These are phyloP conservation scores for Drosophila busckii DNA, from an alignment of 1,140 invertebrate genomes.

Conservation along the genomic window DNA sequence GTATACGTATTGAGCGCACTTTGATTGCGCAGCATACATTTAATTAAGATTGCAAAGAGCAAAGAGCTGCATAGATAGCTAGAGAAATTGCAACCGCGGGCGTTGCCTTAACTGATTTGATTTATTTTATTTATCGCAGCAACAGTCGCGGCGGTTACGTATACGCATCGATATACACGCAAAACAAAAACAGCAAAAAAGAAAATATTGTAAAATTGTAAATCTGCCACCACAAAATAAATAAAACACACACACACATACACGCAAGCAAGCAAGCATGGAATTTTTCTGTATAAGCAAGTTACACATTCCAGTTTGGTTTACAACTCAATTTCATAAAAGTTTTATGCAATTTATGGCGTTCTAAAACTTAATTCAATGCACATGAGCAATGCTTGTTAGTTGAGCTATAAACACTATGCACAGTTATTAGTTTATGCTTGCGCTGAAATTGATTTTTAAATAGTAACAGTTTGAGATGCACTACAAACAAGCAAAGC, in stretches of 20 bases:
- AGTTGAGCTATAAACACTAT: too few relatives aligned
- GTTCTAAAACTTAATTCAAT: too few relatives aligned
- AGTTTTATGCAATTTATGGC: slow-evolving; percentile 18
- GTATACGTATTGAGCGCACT: too few relatives aligned
- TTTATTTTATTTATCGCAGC: slow-evolving; percentile 54
- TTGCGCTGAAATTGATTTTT: slow-evolving; percentile 30
- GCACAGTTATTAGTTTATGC: too few relatives aligned
- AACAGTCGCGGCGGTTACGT: slow-evolving; percentile 33
- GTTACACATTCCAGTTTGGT: slow-evolving; percentile 24
- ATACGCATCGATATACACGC: slow-evolving; percentile 11
- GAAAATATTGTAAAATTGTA: slow-evolving; percentile 53
- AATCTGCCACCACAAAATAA: slow-evolving; percentile 60
- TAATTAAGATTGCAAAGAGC: slow-evolving; percentile 40
- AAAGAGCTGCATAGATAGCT: not conserved
- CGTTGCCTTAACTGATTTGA: slow-evolving; percentile 48
- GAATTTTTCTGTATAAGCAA: slow-evolving; percentile 2
- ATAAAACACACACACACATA: slow-evolving; percentile 47
- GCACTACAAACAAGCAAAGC: slow-evolving; percentile 55
- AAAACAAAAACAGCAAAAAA: slow-evolving; percentile 13
- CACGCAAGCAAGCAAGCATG: slow-evolving; percentile 5
- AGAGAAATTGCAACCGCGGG: slow-evolving; percentile 4
- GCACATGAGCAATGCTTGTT: too few relatives aligned
- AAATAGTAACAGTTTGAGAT: slow-evolving; percentile 64
- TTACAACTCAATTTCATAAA: slow-evolving; percentile 31
- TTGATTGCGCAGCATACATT: slow-evolving; percentile 47